Base-by-base conservation (phyloP, 2,888 invertebrate genomes). In the Glaucopsyche alexis region DNA sequence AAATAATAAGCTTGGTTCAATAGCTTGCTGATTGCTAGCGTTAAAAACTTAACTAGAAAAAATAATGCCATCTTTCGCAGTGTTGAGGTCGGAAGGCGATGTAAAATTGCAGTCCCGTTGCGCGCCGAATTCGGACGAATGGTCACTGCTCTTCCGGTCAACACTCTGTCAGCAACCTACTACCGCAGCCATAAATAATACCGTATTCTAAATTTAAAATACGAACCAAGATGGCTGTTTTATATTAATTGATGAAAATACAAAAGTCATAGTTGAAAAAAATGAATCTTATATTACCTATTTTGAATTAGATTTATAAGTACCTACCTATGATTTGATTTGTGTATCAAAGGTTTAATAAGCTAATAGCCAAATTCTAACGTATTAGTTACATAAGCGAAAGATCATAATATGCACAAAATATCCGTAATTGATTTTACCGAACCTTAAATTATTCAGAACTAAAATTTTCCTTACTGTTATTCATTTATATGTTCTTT, bases 121-220 rank as follows among this genome's bases (percentile, higher is more conserved):
- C 79, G 81, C 77, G 81, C 86, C 87, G 83, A 91, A 90, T 89
- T 90, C 83, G 87, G 87, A 77, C 79, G 78, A 72, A 79, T 88
- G 89, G 91, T 87, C 91, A 89, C 83, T 87, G 90, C 87, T 91
- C 91, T 91, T 92, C 91, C 92, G 91, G 88, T 84, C 78, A 76
- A 76, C 76, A 72, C 74, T 79, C 76, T 75, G 76, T 71, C 74
- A 71, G 72, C 64, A 72, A 13, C 49, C 19, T 47, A 49, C 45
- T 45, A 19, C 47, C 69, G 49, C 19, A 45, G 16, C 45, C 11
- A 67, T 67, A 9, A 67, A 13, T 42, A 47, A 42, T 16, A 29
- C 19, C 19, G 69, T 19, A 67, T 67, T 67, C 19, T 45, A 47
- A 13, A 67, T 16, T 67, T 29, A 29, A 29, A 29, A 40, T n/a